Base-by-base conservation (phyloP, 1,140 invertebrate genomes). In the Diploscapter pachys region DNA sequence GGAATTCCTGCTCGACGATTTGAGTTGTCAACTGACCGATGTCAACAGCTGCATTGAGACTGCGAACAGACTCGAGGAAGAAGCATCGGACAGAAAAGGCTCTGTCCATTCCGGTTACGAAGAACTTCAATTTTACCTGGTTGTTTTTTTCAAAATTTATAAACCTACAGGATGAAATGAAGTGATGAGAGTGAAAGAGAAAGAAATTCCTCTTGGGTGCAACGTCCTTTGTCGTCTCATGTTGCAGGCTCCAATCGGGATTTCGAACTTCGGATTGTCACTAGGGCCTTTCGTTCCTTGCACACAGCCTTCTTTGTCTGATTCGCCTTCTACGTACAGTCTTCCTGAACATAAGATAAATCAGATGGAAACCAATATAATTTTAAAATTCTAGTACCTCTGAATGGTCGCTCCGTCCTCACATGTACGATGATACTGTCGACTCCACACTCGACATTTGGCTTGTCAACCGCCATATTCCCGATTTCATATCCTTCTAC, bases 61-160 rank as follows among this genome's bases (percentile, higher is more conserved):
- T 71, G 73, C 84, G 83, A 56, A 85, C 80, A 3, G 83, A 80
- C 55, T 85, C 83, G 52, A 81, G 72, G 71, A 85, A 85, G 72
- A 85, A 85, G 61, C 83, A 85, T 6, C 76, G 70, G 48, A 85
- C 79, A 68, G 83, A 82, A 80, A 86, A 84, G 54, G 82, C 84
- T 59, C 73, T 54, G 75, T 84, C 83, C n/a, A 72, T 69, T 4
- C 82, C 84, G 8, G 82, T 85, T 4, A 84, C 75, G 66, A 84
- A 78, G 55, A 79, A 59, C 73, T 75, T 11, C n/a, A 78, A 49
- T 52, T 11, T 8, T 49, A 72, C 64, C 2, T 72, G 65, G 65
- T 11, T 9, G n/a, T 9, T 9, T 9, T 65, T 65, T 65, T 65
- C 9, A 71, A 11, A 9, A 9, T 72, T 52, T 9, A 70, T 72